A percentile compares a stretch with the other conserved stretches of the same genome.
Evolutionary conservation across 2,113 vertebrate genomes (phyloP).

Genomic region (Planiliza haematocheilus): DNA sequence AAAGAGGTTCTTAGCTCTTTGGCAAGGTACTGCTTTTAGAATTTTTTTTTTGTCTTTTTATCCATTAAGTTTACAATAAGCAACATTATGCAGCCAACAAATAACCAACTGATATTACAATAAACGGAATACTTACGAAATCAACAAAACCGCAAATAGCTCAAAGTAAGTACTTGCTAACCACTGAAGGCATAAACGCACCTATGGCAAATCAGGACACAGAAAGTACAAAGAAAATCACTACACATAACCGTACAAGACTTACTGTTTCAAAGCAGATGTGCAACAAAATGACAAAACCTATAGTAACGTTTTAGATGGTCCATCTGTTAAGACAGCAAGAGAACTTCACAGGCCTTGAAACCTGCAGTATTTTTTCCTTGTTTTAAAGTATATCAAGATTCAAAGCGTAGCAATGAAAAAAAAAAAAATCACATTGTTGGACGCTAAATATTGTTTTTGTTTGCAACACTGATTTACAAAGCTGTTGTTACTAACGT

Average conservation of each 20-base stretch:
- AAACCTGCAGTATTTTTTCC: constrained; percentile 87
- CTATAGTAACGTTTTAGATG: constrained; percentile 91
- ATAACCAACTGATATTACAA: constrained; percentile 90
- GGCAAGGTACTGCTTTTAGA: constrained; percentile 99
- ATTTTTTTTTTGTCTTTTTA: constrained; percentile 91
- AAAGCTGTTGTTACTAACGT: constrained; percentile 91
- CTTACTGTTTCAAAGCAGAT: constrained; percentile 90
- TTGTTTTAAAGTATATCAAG: constrained; percentile 93
- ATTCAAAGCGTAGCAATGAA: constrained; percentile 88
- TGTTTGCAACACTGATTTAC: constrained; percentile 94
- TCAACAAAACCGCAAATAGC: constrained; percentile 82
- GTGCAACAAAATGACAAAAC: constrained; percentile 86
- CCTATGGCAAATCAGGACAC: constrained; percentile 85
- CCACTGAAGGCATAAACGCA: constrained; percentile 84
- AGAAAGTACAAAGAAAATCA: constrained; percentile 77
- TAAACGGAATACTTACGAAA: constrained; percentile 88
- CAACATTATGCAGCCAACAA: constrained; percentile 92
- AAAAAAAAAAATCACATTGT: constrained; percentile 87
- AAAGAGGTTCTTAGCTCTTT: constrained; percentile 99
- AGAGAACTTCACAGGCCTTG: constrained; percentile 89
- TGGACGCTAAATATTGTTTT: constrained; percentile 92
- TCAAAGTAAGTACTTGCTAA: constrained; percentile 79
- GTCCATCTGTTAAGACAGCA: constrained; percentile 90
- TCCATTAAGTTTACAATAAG: constrained; percentile 96
- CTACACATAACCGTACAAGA: constrained; percentile 88